These are phyloP conservation scores for Oxystoma pomonae DNA, from an alignment of 2,888 invertebrate species.

Conservation along the genomic window DNA sequence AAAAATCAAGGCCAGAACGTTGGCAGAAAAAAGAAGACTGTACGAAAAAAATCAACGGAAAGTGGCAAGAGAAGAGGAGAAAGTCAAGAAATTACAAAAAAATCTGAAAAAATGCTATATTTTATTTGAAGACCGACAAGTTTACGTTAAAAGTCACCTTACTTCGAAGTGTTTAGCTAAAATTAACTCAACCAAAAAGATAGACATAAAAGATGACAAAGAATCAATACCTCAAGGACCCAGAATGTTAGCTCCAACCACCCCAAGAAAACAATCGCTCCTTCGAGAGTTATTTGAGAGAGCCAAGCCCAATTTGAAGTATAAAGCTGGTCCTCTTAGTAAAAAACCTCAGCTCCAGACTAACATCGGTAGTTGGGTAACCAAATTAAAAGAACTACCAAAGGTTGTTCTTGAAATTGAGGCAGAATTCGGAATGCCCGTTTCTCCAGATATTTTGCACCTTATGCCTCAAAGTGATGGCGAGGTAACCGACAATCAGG, in stretches of 20 bases:
- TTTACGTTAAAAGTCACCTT: slow-evolving; percentile 28
- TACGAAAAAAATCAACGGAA: slow-evolving; percentile 37
- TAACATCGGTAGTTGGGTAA: slow-evolving; percentile 46
- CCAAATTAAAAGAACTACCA: slow-evolving; percentile 51
- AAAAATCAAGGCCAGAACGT: slow-evolving; percentile 48
- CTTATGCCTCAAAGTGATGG: slow-evolving; percentile 48
- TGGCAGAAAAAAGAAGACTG: slow-evolving; percentile 52
- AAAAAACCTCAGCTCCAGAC: slow-evolving; percentile 50
- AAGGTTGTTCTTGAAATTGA: slow-evolving; percentile 50
- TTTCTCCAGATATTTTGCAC: slow-evolving; percentile 48
- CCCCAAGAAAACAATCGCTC: slow-evolving; percentile 40
- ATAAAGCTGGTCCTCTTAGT: slow-evolving; percentile 56
- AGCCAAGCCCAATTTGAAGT: slow-evolving; percentile 41
- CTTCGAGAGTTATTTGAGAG: slow-evolving; percentile 43
- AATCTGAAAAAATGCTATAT: slow-evolving; percentile 28
- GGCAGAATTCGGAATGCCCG: slow-evolving; percentile 49
- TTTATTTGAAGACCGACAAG: slow-evolving; percentile 29
- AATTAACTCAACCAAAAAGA: slow-evolving; percentile 35
- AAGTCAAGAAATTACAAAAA: slow-evolving; percentile 16
- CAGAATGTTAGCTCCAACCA: not conserved
- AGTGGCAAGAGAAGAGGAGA: slow-evolving; percentile 18
- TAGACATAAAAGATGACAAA: not conserved
- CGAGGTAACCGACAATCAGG: slow-evolving; percentile 50
- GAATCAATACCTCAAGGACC: not conserved
- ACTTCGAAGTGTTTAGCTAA: slow-evolving; percentile 25